Evolutionary conservation across 2,797 vertebrate genomes (phyloP).

Genomic region (Zalophus californianus): DNA sequence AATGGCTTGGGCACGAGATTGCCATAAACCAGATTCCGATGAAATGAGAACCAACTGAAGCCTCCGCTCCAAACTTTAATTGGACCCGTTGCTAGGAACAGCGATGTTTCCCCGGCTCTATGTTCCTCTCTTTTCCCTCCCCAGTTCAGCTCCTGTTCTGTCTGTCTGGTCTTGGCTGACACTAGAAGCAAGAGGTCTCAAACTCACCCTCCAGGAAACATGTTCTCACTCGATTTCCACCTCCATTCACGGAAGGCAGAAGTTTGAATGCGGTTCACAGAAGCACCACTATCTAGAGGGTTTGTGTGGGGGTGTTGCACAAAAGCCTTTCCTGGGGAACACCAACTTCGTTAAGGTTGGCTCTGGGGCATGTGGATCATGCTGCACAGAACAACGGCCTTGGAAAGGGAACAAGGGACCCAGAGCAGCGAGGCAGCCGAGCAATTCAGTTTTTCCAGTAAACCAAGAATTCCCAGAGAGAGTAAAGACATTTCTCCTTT

Average conservation of each 20-base stretch:
- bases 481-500: not conserved
- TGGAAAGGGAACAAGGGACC: conserved; percentile 20
- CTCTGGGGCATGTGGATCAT: not conserved
- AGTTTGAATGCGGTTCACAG: not conserved
- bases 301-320: not conserved
- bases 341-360: not conserved
- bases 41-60: not conserved
- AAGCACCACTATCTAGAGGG: not conserved
- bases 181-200: not conserved
- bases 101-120: not conserved
- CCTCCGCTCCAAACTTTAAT: not conserved
- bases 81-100: not conserved
- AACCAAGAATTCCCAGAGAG: conserved; percentile 57
- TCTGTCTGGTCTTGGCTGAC: not conserved
- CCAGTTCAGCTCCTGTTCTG: not conserved
- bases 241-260: not conserved
- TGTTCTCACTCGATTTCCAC: not conserved
- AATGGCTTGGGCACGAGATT: not conserved
- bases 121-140: not conserved
- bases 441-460: conserved; percentile 58
- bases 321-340: not conserved
- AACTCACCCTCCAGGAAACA: conserved; percentile 1
- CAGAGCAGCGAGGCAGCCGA: not conserved
- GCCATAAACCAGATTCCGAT: not conserved
- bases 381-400: not conserved